Base-by-base conservation (phyloP, 2,113 vertebrate species). In the Xenopus tropicalis region DNA sequence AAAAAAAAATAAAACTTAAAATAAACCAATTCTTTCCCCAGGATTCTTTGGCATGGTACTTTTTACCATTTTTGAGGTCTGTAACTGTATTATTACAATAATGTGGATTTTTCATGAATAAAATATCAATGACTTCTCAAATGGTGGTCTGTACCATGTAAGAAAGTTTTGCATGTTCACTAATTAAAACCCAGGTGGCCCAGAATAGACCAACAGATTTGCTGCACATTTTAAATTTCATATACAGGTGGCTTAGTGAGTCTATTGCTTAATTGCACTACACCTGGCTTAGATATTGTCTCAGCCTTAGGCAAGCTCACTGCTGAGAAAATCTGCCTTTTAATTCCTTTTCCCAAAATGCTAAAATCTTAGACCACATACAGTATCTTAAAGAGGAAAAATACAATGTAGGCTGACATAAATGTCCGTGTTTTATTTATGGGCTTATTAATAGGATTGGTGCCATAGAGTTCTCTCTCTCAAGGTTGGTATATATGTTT, bases 101-200 rank as follows among this genome's bases (percentile, higher is more conserved):
- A 23, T 17, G 14, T 19, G 48, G 24, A 54, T 44, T 24, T n/a
- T n/a, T 25, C 61, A 44, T 51, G 70, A 23, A 71, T 62, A 52
- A 54, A 13, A 48, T 52, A 71, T 63, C 59, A 37, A 6, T 19
- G 43, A 48, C 23, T 66, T 23, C 25, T 72, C 11, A 64, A 61
- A 62, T 61, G 17, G 20, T 51, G 44, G 44, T 62, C 69, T 71
- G 43, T 52, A 71, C 14, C 48, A 25, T 71, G 17, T 14, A 70
- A 48, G 22, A 71, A 20, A 62, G 43, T 51, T 71, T 71, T 52
- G 61, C 58, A 51, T 71, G 58, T 71, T 71, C 58, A 25, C 42
- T 62, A 62, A 71, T 51, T 71, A 71, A 71, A 62, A 29, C 69
- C 58, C 58, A 71, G 69, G 44, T 24, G 59, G 61, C 25, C 61